Base-by-base conservation (phyloP, 2,888 invertebrate genomes). In the Hypselothyrea guttata region DNA sequence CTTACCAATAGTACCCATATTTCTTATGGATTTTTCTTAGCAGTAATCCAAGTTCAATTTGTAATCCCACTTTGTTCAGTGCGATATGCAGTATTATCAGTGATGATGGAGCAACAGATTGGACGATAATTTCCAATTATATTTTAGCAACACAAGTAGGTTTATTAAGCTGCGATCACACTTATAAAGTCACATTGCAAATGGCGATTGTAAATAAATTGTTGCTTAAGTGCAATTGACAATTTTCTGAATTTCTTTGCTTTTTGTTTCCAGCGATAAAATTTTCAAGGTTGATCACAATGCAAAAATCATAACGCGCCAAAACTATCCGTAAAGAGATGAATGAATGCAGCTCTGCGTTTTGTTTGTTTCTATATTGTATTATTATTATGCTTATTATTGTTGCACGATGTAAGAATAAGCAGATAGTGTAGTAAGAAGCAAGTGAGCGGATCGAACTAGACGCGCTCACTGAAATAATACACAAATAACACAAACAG, bases 181-280 rank as follows among this genome's bases (percentile, higher is more conserved):
- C 77, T 73, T 70, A 49, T 35, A 74, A 49, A 85, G 86, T 81
- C 81, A 81, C 81, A 81, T 81, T 81, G 86, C 81, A 86, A 81
- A 64, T 45, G 18, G 44, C 52, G 27, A 15, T 54, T 49, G 18
- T 33, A 44, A 38, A 57, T 41, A 27, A 1, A 22, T 51, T 22
- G 35, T 37, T 54, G 41, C 48, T 48, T 18, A 38, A 66, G 41
- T 63, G 42, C 44, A 71, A 46, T 62, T 54, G 47, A 47, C 46
- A 46, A 56, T 42, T 51, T 41, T 28, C 8, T 33, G 9, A 16
- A 30, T 27, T 16, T 22, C 37, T 67, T 18, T 48, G 55, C 35
- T 52, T 49, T 55, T 57, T 54, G 38, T 37, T 59, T 81, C 60
- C 73, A 81, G 77, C 56, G 37, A 47, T 7, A 51, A n/a, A 55